Evolutionary conservation across 2,888 invertebrate species (phyloP), one percentile per base, ranked within the genome.

Genomic region (Phaonia tiefii): DNA sequence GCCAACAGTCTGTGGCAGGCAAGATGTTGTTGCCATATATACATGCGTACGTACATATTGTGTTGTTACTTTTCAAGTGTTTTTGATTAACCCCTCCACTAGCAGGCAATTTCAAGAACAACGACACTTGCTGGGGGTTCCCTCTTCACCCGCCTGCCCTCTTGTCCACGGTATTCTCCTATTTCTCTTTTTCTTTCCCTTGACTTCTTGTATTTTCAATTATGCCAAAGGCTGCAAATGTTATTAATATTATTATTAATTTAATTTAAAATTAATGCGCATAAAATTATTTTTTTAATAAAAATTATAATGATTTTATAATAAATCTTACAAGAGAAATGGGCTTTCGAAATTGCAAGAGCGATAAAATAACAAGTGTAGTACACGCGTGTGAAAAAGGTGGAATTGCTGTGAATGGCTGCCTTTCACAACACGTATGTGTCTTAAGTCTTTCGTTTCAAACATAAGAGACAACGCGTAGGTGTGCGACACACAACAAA

Each of bases 1-100:
- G 84, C 85, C 86, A 86, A 87, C 84, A 85, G n/a, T n/a, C 46
- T 63, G 25, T 39, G 42, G 8, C 63, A 42, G 63, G 13, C 37
- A 63, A 37, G 63, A 63, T 39, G 42, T 42, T 63, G 63, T 39
- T 63, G 3, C 20, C 22, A 60, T 60, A n/a, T n/a, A n/a, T n/a
- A n/a, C n/a, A n/a, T n/a, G n/a, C n/a, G n/a, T n/a, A n/a, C n/a
- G n/a, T n/a, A n/a, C n/a, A n/a, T 60, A 39, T 60, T 39, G 26
- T 17, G 37, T 63, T 63, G 39, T 42, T 20, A 8, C 63, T 10
- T 39, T 20, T 60, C 42, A n/a, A 20, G 51, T 63, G 58, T 37
- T 63, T 60, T 63, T 60, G 37, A 37, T 63, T 3, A 31, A 5
- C 20, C 39, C 54, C 31, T 31, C 4, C 31, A 31, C 31, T 31